Conservation (phyloP, 2,888 invertebrate species). For the Tetranychus piercei region DNA sequence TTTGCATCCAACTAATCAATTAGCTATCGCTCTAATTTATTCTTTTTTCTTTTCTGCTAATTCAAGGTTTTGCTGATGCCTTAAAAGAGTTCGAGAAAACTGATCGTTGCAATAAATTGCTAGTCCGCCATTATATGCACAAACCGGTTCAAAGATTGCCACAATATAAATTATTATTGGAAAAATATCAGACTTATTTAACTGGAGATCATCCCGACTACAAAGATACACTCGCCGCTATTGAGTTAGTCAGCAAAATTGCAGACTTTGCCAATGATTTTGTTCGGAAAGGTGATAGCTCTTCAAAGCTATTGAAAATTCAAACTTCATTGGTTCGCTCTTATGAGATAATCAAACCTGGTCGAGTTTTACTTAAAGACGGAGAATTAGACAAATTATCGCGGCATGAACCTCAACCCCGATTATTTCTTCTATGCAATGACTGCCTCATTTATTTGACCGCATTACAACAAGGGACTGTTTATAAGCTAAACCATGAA, state of each 20-base stretch:
- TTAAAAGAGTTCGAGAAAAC: conserved; percentile 38
- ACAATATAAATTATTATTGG: conserved; percentile 44
- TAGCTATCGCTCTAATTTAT: no score
- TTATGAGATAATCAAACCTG: conserved; percentile 39
- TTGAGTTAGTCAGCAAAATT: conserved; percentile 41
- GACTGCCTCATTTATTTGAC: conserved; percentile 37
- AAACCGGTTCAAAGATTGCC: conserved; percentile 49
- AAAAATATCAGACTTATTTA: conserved; percentile 43
- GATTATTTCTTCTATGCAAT: conserved; percentile 43
- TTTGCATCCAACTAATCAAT: not conserved
- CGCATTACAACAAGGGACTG: conserved; percentile 30
- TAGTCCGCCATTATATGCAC: conserved; percentile 45
- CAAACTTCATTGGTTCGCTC: conserved; percentile 35
- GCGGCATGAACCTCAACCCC: conserved; percentile 43
- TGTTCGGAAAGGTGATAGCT: conserved; percentile 40
- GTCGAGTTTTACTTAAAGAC: conserved; percentile 43
- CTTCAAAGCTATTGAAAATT: conserved; percentile 39
- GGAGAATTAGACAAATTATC: conserved; percentile 47
- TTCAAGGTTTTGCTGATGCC: conserved; percentile 34
- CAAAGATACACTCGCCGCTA: conserved; percentile 41
- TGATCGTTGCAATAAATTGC: conserved; percentile 35
- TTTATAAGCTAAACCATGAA: conserved; percentile 35
- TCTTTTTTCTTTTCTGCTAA: not conserved
- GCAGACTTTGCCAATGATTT: conserved; percentile 42
- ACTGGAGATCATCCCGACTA: conserved; percentile 39